A percentile compares a stretch with the other conserved stretches of the same genome.
Evolutionary conservation across 1,140 invertebrate species (phyloP).

Genomic region (Drosophila tani): DNA sequence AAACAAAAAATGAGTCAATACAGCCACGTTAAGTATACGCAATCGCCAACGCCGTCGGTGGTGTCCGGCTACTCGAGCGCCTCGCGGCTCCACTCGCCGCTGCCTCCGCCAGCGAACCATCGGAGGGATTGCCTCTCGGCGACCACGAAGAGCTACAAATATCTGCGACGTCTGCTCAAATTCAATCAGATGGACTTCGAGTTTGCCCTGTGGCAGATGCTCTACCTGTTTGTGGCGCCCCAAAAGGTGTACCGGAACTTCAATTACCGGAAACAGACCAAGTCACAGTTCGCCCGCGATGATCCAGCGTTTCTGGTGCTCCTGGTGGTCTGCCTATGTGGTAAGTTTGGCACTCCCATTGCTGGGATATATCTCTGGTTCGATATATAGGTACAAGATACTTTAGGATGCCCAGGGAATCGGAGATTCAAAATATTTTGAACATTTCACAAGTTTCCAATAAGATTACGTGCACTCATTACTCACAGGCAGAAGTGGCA

Average conservation of each 20-base stretch:
- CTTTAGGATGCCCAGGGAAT: no score
- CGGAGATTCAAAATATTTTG: neutral
- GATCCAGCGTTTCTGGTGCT: constrained; percentile 99
- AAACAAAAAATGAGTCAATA: constrained; percentile 76
- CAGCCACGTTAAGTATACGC: constrained; percentile 88
- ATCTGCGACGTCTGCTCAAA: constrained; percentile 95
- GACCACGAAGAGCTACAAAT: constrained; percentile 96
- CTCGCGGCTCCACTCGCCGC: constrained; percentile 86
- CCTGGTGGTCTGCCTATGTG: constrained; percentile 93
- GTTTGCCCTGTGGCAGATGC: constrained; percentile 99
- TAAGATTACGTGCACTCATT: constrained; percentile 6
- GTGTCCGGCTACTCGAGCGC: constrained; percentile 83
- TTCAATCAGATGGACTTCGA: constrained; percentile 99
- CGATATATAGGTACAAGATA: neutral
- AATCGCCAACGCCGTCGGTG: constrained; percentile 87
- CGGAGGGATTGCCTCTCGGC: constrained; percentile 92
- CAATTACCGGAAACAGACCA: constrained; percentile 99
- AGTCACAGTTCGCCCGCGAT: constrained; percentile 99
- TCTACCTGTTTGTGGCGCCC: constrained; percentile 97
- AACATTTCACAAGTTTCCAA: constrained; percentile 8
- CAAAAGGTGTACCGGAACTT: constrained; percentile 99
- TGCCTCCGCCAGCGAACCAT: constrained; percentile 87
- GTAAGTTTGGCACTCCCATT: constrained; percentile 86
- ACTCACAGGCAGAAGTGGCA: neutral
- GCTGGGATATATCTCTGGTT: neutral